Conservation (phyloP, 2,888 invertebrate species). For the Apomyelois bistriatella region DNA sequence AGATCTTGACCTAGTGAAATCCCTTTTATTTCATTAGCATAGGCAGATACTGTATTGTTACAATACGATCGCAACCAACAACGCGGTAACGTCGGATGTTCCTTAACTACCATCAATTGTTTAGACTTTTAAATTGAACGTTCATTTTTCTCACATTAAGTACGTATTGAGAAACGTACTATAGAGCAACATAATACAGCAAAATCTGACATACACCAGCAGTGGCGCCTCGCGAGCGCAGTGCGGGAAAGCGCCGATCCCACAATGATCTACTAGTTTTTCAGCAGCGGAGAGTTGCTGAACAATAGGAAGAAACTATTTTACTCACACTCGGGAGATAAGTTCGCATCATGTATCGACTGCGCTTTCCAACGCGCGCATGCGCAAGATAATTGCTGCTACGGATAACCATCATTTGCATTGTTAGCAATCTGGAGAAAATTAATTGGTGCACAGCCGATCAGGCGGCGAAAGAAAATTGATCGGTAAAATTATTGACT, state of each 20-base stretch:
- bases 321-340: conserved; percentile 58
- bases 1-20: conserved; percentile 1
- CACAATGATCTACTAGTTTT: conserved; percentile 49
- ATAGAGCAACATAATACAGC: conserved; percentile 7
- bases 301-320: conserved; percentile 74
- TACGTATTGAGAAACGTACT: conserved; percentile 8
- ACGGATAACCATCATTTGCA: conserved; percentile 73
- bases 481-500: conserved; percentile 36
- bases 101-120: conserved; percentile 11
- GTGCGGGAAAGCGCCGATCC: conserved; percentile 54
- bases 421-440: conserved; percentile 70
- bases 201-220: not conserved
- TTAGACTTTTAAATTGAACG: conserved; percentile 15
- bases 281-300: conserved; percentile 39
- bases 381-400: conserved; percentile 56
- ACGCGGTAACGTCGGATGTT: not conserved
- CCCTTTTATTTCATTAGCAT: not conserved
- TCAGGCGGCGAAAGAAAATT: conserved; percentile 50
- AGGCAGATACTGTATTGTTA: conserved; percentile 1
- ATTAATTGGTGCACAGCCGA: conserved; percentile 63
- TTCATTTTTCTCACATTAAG: conserved; percentile 30
- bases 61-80: conserved; percentile 4
- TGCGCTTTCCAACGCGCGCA: conserved; percentile 63
- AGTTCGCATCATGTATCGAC: conserved; percentile 49
- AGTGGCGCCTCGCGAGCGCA: conserved; percentile 25